A percentile compares a stretch with the other conserved stretches of the same genome.
Conservation (phyloP, 2,888 invertebrate genomes). For the Archaeoteleia sp. region DNA sequence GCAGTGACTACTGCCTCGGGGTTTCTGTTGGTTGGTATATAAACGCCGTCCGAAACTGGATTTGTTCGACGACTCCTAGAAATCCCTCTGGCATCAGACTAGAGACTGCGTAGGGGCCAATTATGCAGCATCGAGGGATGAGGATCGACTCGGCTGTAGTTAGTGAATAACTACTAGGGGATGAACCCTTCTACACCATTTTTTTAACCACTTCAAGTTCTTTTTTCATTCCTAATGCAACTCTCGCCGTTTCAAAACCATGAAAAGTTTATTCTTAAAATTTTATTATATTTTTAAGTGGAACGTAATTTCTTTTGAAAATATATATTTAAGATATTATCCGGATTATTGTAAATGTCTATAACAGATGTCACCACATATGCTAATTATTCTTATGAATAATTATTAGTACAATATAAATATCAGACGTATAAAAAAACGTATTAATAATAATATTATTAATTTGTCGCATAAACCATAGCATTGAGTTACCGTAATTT, state of each 20-base stretch:
- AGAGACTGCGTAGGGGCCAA: constrained; percentile 66
- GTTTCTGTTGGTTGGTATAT: constrained; percentile 54
- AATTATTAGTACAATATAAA: no score
- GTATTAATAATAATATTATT: no score
- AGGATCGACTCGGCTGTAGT: constrained; percentile 59
- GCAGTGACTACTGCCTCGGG: constrained; percentile 60
- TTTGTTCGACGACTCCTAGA: constrained; percentile 69
- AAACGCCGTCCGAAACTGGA: constrained; percentile 65
- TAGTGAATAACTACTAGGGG: constrained; percentile 58
- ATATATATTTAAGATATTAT: no score
- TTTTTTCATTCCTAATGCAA: constrained; percentile 20
- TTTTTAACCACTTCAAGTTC: constrained; percentile 54
- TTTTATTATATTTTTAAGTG: no score
- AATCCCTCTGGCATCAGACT: constrained; percentile 71
- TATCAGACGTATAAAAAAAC: no score
- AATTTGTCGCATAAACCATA: no score
- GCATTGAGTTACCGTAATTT: no score
- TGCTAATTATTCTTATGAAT: no score
- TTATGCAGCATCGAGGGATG: constrained; percentile 61
- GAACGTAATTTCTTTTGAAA: no score
- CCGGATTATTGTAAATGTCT: no score
- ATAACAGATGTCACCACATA: no score
- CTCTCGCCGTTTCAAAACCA: constrained; percentile 9
- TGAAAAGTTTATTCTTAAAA: neutral
- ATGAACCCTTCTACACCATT: constrained; percentile 62